Base-by-base conservation (phyloP, 2,113 vertebrate genomes). In the Neolamprologus variostigma region DNA sequence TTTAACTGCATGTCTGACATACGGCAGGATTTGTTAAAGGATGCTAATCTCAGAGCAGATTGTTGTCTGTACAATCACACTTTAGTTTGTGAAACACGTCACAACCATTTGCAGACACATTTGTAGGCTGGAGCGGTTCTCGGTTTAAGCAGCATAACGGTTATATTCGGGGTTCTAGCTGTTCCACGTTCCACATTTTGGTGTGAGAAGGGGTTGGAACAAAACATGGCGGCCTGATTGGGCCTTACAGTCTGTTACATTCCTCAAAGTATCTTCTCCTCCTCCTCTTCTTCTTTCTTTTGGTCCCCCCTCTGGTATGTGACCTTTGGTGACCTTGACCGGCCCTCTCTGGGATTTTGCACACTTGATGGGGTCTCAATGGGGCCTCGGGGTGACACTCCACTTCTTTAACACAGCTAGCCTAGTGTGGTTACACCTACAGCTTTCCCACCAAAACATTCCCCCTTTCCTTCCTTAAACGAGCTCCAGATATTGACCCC, bases 301-400 rank as follows among this genome's bases (percentile, higher is more conserved):
- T 84, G 76, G 86, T 90, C 91, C 85, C 85, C 55, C 71, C 91
- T 85, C 90, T 92, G 95, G 96, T 96, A 96, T 97, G 93, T 96
- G 95, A 96, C 95, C 96, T 90, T 40, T 95, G 78, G 81, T 91
- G 93, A 95, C 93, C 95, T 95, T 95, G 95, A 95, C 93, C 55
- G 84, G 93, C 91, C 95, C 89, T 91, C 92, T 93, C 80, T 80
- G 91, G 93, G 94, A 95, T 96, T 96, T 96, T 94, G 81, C 96
- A 96, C 96, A 96, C 95, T 95, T 95, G 95, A 94, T 89, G 89
- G 93, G 93, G 23, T 94, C 92, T 95, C 89, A 96, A 96, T 96
- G 90, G 94, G 83, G 19, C 90, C 91, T 78, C 4, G 26, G 89
- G 88, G 82, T 50, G 86, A 83, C 83, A 17, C 78, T 63, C 13